phyloP scores from a whole-genome alignment of 1,140 invertebrate species.

The Nephotettix cincticeps region DNA sequence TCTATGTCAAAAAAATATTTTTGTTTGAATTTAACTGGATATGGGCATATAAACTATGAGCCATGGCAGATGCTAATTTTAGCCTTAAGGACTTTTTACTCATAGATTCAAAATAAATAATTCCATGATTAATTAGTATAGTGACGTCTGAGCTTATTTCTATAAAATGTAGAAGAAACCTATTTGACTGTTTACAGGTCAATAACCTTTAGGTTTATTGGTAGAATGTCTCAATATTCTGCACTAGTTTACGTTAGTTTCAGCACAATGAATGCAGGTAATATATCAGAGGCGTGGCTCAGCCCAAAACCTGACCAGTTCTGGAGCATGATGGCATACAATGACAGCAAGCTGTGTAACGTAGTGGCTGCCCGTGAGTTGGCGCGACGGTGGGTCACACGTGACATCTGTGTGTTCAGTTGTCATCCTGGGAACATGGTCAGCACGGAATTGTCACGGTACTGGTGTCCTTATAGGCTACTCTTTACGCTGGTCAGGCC shows the following conservation, averaged over 20 bases:
- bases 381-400: conserved; percentile 63
- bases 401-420: conserved; percentile 74
- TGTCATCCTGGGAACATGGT: conserved; percentile 94
- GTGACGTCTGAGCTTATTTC: conserved; percentile 2
- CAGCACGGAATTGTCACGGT: conserved; percentile 66
- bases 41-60: too few species aligned
- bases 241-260: conserved; percentile 62
- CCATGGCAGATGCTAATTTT: too few species aligned
- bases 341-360: conserved; percentile 89
- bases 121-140: too few species aligned
- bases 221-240: too few species aligned
- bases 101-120: too few species aligned
- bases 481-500: conserved; percentile 79
- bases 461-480: conserved; percentile 81
- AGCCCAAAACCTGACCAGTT: conserved; percentile 61
- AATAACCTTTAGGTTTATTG: too few species aligned
- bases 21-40: too few species aligned
- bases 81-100: too few species aligned
- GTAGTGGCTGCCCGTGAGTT: conserved; percentile 79
- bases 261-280: conserved; percentile 57
- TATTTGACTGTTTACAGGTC: too few species aligned
- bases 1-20: too few species aligned
- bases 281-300: conserved; percentile 59
- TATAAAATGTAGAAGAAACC: too few species aligned
- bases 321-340: conserved; percentile 81